These are phyloP conservation scores for Phytoseiulus persimilis DNA, from an alignment of 2,888 invertebrate genomes.

Conservation along the genomic window DNA sequence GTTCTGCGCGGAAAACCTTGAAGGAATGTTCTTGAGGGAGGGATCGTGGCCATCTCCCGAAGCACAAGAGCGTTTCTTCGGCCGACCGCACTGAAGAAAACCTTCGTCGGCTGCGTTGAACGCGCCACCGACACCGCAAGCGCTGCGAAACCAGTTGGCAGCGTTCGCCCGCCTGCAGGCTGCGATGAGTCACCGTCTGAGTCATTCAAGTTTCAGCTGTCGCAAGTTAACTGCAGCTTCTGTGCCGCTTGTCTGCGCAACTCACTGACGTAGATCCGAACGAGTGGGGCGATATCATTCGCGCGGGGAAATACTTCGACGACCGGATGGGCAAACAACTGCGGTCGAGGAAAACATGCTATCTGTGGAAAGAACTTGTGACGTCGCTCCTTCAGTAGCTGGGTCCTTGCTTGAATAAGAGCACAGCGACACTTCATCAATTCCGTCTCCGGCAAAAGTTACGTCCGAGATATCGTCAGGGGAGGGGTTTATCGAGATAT, in stretches of 20 bases:
- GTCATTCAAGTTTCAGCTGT: background rate
- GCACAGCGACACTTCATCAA: too few species aligned
- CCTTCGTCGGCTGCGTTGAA: background rate
- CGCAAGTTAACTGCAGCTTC: background rate
- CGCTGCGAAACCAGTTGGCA: background rate
- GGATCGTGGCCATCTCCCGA: background rate
- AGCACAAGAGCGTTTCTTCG: background rate
- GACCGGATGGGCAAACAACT: background rate
- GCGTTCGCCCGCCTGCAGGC: background rate
- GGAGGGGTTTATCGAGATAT: too few species aligned
- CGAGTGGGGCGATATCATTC: background rate
- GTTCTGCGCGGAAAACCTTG: background rate
- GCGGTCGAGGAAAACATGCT: background rate
- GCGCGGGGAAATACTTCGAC: background rate
- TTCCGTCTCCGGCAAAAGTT: too few species aligned
- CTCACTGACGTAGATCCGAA: background rate
- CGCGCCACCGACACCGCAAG: background rate
- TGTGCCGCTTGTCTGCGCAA: background rate
- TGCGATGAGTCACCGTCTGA: background rate
- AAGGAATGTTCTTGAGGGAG: background rate
- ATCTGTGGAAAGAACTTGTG: background rate
- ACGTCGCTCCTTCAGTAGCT: background rate
- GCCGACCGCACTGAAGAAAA: background rate
- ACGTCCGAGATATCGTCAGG: too few species aligned
- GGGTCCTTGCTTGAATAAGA: too few species aligned